Evolutionary conservation across 2,888 invertebrate species (phyloP).

Genomic region (Cantharis nigra): DNA sequence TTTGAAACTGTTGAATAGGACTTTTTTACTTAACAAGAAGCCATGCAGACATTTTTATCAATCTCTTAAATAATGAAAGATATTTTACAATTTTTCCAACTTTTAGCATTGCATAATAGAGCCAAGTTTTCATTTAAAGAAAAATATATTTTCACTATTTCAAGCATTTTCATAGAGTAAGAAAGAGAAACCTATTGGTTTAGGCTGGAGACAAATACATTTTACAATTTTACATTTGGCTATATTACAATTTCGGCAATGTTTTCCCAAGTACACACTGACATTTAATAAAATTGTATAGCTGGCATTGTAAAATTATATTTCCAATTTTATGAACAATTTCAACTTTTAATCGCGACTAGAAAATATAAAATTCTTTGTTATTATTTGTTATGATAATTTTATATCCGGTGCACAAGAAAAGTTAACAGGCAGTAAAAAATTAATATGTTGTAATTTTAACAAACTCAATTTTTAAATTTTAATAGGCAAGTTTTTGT

Average conservation of each 20-base stretch:
- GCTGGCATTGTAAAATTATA: background rate
- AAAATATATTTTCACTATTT: background rate
- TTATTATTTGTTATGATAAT: background rate
- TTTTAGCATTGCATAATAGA: background rate
- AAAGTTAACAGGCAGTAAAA: background rate
- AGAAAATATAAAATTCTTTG: background rate
- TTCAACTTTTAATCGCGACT: background rate
- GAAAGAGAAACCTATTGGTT: no score
- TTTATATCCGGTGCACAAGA: background rate
- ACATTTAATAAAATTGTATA: background rate
- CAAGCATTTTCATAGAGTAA: no score
- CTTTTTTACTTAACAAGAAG: background rate
- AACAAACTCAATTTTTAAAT: background rate
- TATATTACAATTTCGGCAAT: background rate
- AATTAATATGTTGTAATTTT: background rate
- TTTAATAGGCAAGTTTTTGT: background rate
- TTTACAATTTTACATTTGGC: background rate
- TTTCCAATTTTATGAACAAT: background rate
- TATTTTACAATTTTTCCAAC: background rate
- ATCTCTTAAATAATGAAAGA: background rate
- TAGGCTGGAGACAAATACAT: background rate
- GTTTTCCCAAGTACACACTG: background rate
- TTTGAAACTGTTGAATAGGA: slow-evolving; percentile 1
- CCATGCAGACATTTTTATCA: background rate
- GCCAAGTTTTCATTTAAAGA: background rate